Base-by-base conservation (phyloP, 2,797 vertebrate species). In the Macroramphosus scolopax region DNA sequence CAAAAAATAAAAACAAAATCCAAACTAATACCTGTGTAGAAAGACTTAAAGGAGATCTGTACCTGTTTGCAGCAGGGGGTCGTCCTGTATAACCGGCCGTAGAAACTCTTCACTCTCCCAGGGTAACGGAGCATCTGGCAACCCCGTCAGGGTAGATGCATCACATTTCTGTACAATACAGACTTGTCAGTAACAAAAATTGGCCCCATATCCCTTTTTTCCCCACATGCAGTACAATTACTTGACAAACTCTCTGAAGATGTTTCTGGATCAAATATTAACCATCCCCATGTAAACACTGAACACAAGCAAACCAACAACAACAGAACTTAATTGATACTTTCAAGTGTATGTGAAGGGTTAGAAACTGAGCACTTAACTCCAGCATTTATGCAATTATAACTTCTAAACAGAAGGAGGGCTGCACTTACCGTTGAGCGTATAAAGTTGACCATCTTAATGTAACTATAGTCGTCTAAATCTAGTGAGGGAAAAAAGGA, bases 361-460 rank as follows among this genome's bases (percentile, higher is more conserved):
- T 14, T 17, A 14, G 11, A 47, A 5, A 15, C 5, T 2, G 6
- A 29, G 3, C 5, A 13, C 20, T n/a, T n/a, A n/a, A n/a, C n/a
- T 33, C 20, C 20, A 6, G 20, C 20, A 22, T 22, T 22, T 6
- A 22, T 22, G 6, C 20, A 22, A 3, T 22, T 22, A n/a, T n/a
- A n/a, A 22, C 6, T 13, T n/a, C n/a, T 11, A 12, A 22, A 16
- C 10, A 29, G 1, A 24, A 9, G 13, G 3, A 29, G 0, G 1
- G 35, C 10, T 13, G 39, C 12, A 88, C 94, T 86, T 82, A 98
- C 96, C 60, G 86, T 89, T 40, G 86, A 80, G 25, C 96, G 91
- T 46, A 97, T 83, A 50, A 92, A 99, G 89, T 99, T 99, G 76
- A 99, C 92, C 75, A 99, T 87, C 55, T 95, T 97, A 63, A 99